phyloP scores from a whole-genome alignment of 2,113 vertebrate species.

The Corythaeola cristata region DNA sequence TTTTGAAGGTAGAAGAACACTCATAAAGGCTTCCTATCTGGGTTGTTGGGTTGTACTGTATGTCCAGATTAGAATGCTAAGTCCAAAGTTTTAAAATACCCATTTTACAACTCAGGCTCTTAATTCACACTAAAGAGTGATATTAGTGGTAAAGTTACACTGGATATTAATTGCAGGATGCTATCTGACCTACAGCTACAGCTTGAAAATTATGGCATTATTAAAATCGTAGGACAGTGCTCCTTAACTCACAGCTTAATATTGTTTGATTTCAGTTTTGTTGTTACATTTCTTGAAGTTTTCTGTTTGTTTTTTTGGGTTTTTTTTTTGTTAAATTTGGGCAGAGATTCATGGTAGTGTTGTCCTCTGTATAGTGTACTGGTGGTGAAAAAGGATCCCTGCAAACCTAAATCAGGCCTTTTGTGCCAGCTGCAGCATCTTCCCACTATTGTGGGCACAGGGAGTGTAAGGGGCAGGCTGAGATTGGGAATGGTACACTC shows the following conservation, averaged over 20 bases:
- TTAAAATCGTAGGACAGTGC: background rate
- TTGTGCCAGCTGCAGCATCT: background rate
- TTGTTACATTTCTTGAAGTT: background rate
- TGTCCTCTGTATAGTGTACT: background rate
- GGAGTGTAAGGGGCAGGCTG: background rate
- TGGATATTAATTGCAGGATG: background rate
- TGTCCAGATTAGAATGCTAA: background rate
- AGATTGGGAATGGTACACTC: accelerated
- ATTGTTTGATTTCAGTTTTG: background rate
- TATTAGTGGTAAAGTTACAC: background rate
- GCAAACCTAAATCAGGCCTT: background rate
- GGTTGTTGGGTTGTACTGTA: background rate
- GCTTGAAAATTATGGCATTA: background rate
- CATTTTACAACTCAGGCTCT: background rate
- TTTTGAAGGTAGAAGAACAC: background rate
- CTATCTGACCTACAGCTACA: background rate
- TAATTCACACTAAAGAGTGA: background rate
- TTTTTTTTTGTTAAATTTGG: background rate
- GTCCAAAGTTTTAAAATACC: background rate
- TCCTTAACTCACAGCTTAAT: background rate
- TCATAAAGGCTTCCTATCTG: background rate
- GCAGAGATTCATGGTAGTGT: background rate
- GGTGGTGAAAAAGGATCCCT: background rate
- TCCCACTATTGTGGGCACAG: background rate
- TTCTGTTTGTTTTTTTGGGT: background rate